Evolutionary conservation across 2,888 invertebrate genomes (phyloP), one percentile per base, ranked within the genome.

Genomic region (Melipona beecheii): DNA sequence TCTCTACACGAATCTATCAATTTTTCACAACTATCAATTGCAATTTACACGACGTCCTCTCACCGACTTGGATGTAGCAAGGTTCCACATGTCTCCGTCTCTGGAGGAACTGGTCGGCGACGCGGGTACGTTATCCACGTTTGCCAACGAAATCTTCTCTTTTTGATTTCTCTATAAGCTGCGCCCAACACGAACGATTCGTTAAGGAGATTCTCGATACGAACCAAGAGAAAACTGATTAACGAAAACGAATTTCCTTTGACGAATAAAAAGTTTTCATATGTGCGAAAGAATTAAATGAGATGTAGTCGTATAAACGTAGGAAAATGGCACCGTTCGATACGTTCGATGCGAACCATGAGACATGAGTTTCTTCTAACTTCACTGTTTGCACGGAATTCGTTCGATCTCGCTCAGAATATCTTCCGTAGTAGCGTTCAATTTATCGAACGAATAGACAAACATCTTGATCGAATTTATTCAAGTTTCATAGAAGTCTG

Each of bases 141-240:
- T 17, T 9, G 36, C 65, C 54, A 52, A 49, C 49, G 21, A 54
- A 68, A 68, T 17, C 24, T 68, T 27, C 75, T 70, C 79, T 69
- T 75, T 75, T 79, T 36, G 54, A 64, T 79, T 75, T 69, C 64
- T 79, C 31, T 75, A 27, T 43, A 24, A 60, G 66, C 50, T 27
- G 66, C 65, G 58, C n/a, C 54, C 65, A 36, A 24, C n/a, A 27
- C 58, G 65, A 43, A 43, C 72, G 65, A 72, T 31, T 76, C 56
- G 70, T 76, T 66, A 54, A 56, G 15, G 52, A 58, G 72, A 49
- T 56, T 17, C 58, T 24, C 58, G 13, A 24, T 52, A 71, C 68
- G 56, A 66, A 60, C 52, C 58, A 52, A 73, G 62, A 49, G 60
- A 43, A 56, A 54, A 83, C 65, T 62, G 80, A 69, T 43, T 27